Evolutionary conservation across 2,888 invertebrate species (phyloP).

Genomic region (Leuctra nigra): DNA sequence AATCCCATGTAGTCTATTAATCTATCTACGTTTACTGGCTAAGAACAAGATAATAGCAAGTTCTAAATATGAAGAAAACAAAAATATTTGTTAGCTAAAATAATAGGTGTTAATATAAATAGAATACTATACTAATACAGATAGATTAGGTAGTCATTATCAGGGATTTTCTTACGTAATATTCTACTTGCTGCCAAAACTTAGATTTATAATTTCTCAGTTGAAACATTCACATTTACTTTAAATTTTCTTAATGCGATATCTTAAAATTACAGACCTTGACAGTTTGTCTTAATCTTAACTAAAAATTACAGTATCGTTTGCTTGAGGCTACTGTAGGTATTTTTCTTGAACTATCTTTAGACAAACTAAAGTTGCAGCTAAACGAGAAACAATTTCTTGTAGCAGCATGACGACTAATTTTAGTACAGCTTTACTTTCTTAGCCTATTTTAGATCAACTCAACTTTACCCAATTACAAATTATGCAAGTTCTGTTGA

Average conservation of each 20-base stretch:
- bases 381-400: no score
- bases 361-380: neutral
- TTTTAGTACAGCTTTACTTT: neutral
- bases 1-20: neutral
- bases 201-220: constrained; percentile 6
- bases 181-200: neutral
- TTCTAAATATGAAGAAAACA: neutral
- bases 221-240: constrained; percentile 11
- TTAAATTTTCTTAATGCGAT: constrained; percentile 25
- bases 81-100: neutral
- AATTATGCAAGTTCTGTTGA: neutral
- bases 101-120: neutral
- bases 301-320: constrained; percentile 1
- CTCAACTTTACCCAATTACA: constrained; percentile 5
- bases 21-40: neutral
- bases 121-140: neutral
- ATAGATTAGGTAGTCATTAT: neutral
- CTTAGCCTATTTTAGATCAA: neutral
- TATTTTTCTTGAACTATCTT: neutral
- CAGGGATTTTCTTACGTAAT: neutral
- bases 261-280: constrained; percentile 28
- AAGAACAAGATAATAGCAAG: neutral
- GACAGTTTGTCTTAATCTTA: constrained; percentile 12
- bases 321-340: neutral
- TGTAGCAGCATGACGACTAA: neutral